Percentiles rank a stretch among this genome's conserved stretches.
Conservation (phyloP, 2,888 invertebrate species). For the Drosophila mimetica region DNA sequence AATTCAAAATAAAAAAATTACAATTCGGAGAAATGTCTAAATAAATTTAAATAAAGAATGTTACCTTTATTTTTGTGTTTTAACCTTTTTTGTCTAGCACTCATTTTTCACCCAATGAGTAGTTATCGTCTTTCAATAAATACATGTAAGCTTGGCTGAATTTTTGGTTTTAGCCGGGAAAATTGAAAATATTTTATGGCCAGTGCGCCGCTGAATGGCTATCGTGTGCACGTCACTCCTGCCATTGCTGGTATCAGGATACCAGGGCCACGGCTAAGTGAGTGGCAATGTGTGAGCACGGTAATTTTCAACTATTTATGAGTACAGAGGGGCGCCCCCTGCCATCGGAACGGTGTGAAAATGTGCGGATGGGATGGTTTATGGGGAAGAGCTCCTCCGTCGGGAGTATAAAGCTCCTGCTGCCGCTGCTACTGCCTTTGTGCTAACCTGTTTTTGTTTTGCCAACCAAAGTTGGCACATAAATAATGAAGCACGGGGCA, state of each 20-base stretch:
- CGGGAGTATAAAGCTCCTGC: no score
- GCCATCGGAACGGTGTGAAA: conserved; percentile 10
- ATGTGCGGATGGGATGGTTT: conserved; percentile 10
- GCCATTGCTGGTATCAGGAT: no score
- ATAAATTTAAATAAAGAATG: no score
- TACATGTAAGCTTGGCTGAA: conserved; percentile 3
- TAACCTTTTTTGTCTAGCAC: neutral
- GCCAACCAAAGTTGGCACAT: conserved; percentile 61
- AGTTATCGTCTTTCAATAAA: neutral
- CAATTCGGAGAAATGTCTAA: no score
- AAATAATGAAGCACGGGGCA: conserved; percentile 71
- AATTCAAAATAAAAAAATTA: no score
- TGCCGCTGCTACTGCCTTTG: conserved; percentile 41
- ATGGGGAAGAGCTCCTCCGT: conserved; percentile 1
- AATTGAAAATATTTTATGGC: conserved; percentile 12
- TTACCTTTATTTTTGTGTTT: no score
- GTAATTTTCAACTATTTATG: conserved; percentile 71
- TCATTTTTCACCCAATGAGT: neutral
- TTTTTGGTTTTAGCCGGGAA: neutral
- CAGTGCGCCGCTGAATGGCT: conserved; percentile 21
- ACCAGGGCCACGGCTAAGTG: conserved; percentile 34
- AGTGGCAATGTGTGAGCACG: conserved; percentile 57
- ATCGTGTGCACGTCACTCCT: conserved; percentile 19
- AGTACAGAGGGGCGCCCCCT: conserved; percentile 30
- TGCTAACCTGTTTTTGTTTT: conserved; percentile 44